phyloP scores from a whole-genome alignment of 1,140 invertebrate species.

The Dendroctonus valens region DNA sequence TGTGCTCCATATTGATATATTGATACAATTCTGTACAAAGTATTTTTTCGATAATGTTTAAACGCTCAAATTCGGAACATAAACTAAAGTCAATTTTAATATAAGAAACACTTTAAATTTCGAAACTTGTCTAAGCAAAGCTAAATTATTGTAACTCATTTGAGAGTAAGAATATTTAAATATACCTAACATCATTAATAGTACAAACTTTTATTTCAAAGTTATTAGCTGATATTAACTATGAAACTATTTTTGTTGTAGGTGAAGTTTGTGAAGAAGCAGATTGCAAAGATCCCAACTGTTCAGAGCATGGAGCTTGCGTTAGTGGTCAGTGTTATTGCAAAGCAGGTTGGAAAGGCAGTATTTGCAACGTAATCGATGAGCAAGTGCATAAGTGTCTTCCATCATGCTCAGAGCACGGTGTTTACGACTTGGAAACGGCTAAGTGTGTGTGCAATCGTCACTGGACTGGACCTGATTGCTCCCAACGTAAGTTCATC shows the following conservation, averaged over 20 bases:
- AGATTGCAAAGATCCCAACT: slow-evolving; percentile 70
- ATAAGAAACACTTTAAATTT: no score
- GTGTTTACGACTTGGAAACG: slow-evolving; percentile 83
- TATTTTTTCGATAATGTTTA: no score
- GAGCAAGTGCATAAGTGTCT: slow-evolving; percentile 85
- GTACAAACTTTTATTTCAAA: no score
- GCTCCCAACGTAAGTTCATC: slow-evolving; percentile 74
- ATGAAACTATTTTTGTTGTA: slow-evolving; percentile 17
- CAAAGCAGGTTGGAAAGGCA: slow-evolving; percentile 92
- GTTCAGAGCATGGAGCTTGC: slow-evolving; percentile 89
- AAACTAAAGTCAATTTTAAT: no score
- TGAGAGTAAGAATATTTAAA: no score
- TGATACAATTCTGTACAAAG: no score
- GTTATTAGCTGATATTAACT: no score
- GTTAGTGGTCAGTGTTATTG: slow-evolving; percentile 92
- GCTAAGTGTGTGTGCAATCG: slow-evolving; percentile 85
- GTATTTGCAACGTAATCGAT: slow-evolving; percentile 82
- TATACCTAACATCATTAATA: no score
- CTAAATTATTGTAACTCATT: no score
- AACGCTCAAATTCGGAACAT: no score
- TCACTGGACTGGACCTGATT: slow-evolving; percentile 86
- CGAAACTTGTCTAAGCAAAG: no score
- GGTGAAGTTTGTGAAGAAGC: slow-evolving; percentile 51
- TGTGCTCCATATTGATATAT: no score
- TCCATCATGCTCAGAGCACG: slow-evolving; percentile 87